These are phyloP conservation scores for Psittacula cyanocephala DNA, from an alignment of 2,113 vertebrate species.

Conservation along the genomic window DNA sequence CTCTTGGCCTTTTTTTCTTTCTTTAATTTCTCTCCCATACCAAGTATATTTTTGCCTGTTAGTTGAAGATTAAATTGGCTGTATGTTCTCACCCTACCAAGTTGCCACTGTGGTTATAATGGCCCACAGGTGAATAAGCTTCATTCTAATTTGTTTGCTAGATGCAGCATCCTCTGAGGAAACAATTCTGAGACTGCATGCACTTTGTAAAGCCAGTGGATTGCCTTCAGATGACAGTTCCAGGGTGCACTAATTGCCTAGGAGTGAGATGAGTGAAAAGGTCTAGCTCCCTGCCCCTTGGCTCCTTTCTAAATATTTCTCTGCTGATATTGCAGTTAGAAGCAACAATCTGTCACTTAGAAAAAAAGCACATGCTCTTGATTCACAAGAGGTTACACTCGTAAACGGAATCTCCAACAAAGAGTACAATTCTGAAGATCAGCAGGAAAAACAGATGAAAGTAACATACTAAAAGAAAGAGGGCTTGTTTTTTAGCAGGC, in stretches of 20 bases:
- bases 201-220: slow-evolving; percentile 1
- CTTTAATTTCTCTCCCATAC: not conserved
- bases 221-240: slow-evolving; percentile 20
- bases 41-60: not conserved
- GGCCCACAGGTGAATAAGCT: slow-evolving; percentile 24
- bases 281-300: not conserved
- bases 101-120: not conserved
- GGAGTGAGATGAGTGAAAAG: not conserved
- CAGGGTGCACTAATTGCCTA: not conserved
- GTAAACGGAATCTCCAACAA: not conserved
- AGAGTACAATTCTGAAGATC: not conserved
- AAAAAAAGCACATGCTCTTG: not conserved
- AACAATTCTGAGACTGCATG: slow-evolving; percentile 6
- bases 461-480: not conserved
- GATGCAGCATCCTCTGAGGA: not conserved
- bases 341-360: not conserved
- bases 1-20: not conserved
- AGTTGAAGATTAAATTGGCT: slow-evolving; percentile 19
- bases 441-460: not conserved
- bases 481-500: not conserved
- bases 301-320: slow-evolving; percentile 1
- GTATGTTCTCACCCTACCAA: not conserved
- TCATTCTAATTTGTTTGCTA: slow-evolving; percentile 22
- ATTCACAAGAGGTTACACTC: not conserved
- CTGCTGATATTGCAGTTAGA: not conserved